These are phyloP conservation scores for Trachymyrmex septentrionalis DNA, from an alignment of 1,140 invertebrate genomes.

Conservation along the genomic window DNA sequence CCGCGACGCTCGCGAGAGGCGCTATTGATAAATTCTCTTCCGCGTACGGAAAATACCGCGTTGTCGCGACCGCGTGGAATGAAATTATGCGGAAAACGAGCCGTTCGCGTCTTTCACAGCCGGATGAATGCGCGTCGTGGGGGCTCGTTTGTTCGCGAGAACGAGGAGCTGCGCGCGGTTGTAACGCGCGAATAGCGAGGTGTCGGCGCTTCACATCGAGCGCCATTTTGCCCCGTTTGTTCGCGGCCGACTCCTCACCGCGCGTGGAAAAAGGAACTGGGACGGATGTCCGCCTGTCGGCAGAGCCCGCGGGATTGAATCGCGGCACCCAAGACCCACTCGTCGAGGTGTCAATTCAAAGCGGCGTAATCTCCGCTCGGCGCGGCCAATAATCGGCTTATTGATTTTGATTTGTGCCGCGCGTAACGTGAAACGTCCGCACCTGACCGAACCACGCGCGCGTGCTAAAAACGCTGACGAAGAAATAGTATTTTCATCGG, in stretches of 20 bases:
- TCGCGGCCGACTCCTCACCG: slow-evolving; percentile 14
- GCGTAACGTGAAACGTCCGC: slow-evolving; percentile 34
- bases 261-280: slow-evolving; percentile 76
- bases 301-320: slow-evolving; percentile 76
- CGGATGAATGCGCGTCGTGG: slow-evolving; percentile 25
- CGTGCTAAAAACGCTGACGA: not conserved
- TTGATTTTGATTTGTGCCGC: slow-evolving; percentile 80
- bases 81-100: slow-evolving; percentile 50
- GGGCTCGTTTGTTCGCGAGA: not conserved
- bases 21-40: slow-evolving; percentile 54
- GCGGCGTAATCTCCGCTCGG: slow-evolving; percentile 82
- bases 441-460: not conserved
- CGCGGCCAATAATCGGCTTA: slow-evolving; percentile 82
- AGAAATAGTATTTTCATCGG: not conserved
- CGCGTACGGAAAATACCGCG: slow-evolving; percentile 1
- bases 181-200: slow-evolving; percentile 5
- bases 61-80: not conserved
- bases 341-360: slow-evolving; percentile 81
- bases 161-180: not conserved
- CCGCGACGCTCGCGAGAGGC: not conserved
- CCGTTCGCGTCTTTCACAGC: slow-evolving; percentile 24
- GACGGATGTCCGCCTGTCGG: slow-evolving; percentile 79
- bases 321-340: slow-evolving; percentile 64
- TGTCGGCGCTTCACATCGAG: not conserved
- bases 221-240: slow-evolving; percentile 6